Evolutionary conservation across 2,797 vertebrate genomes (phyloP).

Genomic region (Sebastes diploproa): DNA sequence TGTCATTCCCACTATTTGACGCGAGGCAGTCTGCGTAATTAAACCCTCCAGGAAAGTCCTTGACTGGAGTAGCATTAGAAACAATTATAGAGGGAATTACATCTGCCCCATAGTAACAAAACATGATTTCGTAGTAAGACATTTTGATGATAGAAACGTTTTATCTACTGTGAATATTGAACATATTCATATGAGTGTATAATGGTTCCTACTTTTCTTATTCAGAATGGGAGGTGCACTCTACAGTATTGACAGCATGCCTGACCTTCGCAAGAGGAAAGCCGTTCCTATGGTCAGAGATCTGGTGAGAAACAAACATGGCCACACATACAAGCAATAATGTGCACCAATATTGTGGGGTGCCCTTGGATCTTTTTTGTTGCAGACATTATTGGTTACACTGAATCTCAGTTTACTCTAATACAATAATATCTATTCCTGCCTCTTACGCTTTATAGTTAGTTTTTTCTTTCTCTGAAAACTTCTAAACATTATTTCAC

Average conservation of each 20-base stretch:
- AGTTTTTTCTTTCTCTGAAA: neutral
- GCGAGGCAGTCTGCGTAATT: slow-evolving; percentile 25
- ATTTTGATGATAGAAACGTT: neutral
- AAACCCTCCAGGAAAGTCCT: slow-evolving; percentile 30
- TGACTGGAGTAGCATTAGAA: slow-evolving; percentile 11
- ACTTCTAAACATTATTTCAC: neutral
- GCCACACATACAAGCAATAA: neutral
- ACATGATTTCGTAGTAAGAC: neutral
- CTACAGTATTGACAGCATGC: slow-evolving; percentile 99
- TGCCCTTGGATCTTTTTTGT: neutral
- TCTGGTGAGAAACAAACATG: slow-evolving; percentile 86
- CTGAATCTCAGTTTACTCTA: neutral
- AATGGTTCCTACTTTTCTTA: slow-evolving; percentile 44
- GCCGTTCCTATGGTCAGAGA: slow-evolving; percentile 95
- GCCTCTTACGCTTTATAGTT: neutral
- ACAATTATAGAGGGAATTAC: slow-evolving; percentile 9
- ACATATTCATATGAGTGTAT: neutral
- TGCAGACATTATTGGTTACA: neutral
- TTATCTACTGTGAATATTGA: neutral
- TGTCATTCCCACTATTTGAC: slow-evolving; percentile 35
- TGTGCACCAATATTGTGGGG: neutral
- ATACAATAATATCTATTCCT: neutral
- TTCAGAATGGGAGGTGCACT: slow-evolving; percentile 93
- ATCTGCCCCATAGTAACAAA: neutral
- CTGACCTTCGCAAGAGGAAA: slow-evolving; percentile 96